Evolutionary conservation across 2,797 vertebrate genomes (phyloP).

Genomic region (Philypnodon macrostomus): DNA sequence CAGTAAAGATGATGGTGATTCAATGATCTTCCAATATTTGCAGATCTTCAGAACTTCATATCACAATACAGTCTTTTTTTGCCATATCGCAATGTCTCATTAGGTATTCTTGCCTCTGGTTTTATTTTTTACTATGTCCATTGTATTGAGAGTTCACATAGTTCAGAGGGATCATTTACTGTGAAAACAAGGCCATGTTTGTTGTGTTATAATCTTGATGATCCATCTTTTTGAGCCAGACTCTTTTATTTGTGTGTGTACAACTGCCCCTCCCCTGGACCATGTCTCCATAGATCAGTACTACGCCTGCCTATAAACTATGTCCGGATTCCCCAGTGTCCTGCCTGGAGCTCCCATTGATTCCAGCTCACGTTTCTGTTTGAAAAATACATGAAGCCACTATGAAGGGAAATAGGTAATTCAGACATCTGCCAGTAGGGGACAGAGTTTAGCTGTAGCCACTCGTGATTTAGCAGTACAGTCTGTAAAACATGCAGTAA

Average conservation of each 20-base stretch:
- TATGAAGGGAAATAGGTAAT: slow-evolving; percentile 21
- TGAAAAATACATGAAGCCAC: slow-evolving; percentile 65
- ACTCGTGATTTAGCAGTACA: slow-evolving; percentile 2
- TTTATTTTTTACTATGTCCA: no score
- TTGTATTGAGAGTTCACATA: background rate
- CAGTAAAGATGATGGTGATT: no score
- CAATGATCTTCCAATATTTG: no score
- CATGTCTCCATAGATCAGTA: slow-evolving; percentile 42
- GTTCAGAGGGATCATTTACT: background rate
- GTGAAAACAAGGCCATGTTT: background rate
- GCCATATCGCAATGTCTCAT: no score
- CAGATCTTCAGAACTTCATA: no score
- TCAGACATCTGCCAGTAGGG: slow-evolving; percentile 55
- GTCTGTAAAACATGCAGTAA: slow-evolving; percentile 16
- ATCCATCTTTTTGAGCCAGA: slow-evolving; percentile 30
- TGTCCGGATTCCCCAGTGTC: slow-evolving; percentile 62
- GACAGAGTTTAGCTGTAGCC: slow-evolving; percentile 65
- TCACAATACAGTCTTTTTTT: no score
- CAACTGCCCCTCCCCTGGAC: slow-evolving; percentile 2
- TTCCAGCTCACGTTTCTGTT: slow-evolving; percentile 46
- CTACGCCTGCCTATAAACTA: slow-evolving; percentile 56
- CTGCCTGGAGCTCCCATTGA: slow-evolving; percentile 59
- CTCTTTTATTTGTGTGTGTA: slow-evolving; percentile 42
- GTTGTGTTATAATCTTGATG: background rate
- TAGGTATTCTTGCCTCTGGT: no score